Base-by-base conservation (phyloP, 2,797 vertebrate species). In the Cirrhinus mrigala region DNA sequence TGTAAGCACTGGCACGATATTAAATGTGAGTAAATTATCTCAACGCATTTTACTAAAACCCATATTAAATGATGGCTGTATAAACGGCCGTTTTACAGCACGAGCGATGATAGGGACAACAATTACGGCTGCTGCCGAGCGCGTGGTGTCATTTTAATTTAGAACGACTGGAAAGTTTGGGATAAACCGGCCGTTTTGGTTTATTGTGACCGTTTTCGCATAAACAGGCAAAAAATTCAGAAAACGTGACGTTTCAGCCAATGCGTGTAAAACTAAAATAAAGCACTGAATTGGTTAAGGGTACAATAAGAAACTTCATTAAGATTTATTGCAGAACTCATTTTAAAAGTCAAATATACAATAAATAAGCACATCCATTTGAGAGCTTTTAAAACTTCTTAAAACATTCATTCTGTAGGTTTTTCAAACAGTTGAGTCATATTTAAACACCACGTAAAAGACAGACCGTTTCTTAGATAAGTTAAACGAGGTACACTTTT, bases 1-100 rank as follows among this genome's bases (percentile, higher is more conserved):
- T 91, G 33, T 88, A 92, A 93, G 92, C 85, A 90, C 93, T 89
- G 68, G 90, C 56, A 37, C 64, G 89, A 87, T 87, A 90, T 93
- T 92, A 91, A 93, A 94, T 84, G 89, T 4, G 89, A 88, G 88
- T 89, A 91, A 95, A 94, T 94, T 90, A 94, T 94, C 90, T 85
- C 87, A 91, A 94, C 87, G 89, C 86, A 52, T 62, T 88, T 83
- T 50, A 83, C 87, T 87, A 85, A 89, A 91, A 88, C 68, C 75
- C 90, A 86, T 90, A 90, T 92, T 92, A 91, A 92, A 92, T 87
- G 85, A 88, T 83, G 74, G 86, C 81, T 82, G 85, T 85, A 68
- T 85, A 48, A 88, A 85, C 62, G 90, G 92, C 87, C 79, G 91
- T 93, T 94, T 92, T 92, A 91, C 90, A 92, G 93, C 92, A 92